Evolutionary conservation across 2,888 invertebrate genomes (phyloP).

Genomic region (Watsonalla binaria): DNA sequence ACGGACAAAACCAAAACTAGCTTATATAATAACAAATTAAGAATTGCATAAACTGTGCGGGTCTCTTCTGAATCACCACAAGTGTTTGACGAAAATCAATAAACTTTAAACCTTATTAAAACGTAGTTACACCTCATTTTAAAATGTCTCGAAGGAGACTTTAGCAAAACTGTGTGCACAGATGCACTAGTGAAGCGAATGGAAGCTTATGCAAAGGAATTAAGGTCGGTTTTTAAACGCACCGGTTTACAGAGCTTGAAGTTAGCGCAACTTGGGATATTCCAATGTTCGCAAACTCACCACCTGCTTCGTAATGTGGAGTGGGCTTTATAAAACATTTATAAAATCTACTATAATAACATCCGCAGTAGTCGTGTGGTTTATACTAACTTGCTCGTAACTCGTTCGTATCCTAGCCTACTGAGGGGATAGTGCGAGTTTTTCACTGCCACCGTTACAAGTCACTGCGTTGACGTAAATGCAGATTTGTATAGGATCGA

Average conservation of each 20-base stretch:
- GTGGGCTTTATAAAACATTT: constrained; percentile 12
- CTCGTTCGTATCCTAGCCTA: no score
- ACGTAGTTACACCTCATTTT: constrained; percentile 15
- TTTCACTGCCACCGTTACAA: no score
- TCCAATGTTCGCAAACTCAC: constrained; percentile 42
- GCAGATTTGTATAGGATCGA: no score
- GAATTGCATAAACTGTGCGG: constrained; percentile 71
- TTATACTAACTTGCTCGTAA: no score
- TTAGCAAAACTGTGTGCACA: constrained; percentile 17
- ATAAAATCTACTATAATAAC: no score
- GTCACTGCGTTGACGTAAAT: no score
- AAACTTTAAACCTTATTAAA: constrained; percentile 19
- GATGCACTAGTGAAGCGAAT: constrained; percentile 17
- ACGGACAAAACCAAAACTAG: constrained; percentile 45
- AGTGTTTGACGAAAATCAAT: constrained; percentile 13
- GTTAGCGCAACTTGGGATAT: constrained; percentile 71
- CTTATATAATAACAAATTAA: constrained; percentile 77
- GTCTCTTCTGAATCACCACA: constrained; percentile 46
- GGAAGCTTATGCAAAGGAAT: constrained; percentile 10
- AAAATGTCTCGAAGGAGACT: constrained; percentile 10
- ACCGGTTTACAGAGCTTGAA: constrained; percentile 43
- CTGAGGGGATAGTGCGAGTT: no score
- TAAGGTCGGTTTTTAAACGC: constrained; percentile 29
- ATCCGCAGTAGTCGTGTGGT: no score
- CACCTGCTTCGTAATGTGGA: constrained; percentile 32